Percentiles rank a stretch among this genome's conserved stretches.
These are phyloP conservation scores for Zeuzera pyrina DNA, from an alignment of 2,888 invertebrate genomes.

Conservation along the genomic window DNA sequence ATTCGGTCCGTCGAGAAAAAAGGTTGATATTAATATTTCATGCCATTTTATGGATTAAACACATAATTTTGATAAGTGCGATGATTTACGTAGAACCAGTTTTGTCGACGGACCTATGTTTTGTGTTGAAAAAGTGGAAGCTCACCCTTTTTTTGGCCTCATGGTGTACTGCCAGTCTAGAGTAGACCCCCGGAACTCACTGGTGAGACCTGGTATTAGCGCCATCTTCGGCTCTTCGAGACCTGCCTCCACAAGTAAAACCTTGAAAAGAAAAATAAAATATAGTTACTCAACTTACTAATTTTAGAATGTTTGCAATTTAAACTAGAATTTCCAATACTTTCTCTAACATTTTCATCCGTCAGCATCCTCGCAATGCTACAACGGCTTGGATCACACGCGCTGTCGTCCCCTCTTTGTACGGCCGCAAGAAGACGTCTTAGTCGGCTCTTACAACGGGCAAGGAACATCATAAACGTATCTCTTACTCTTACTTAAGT, in stretches of 20 bases:
- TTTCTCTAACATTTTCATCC: no score
- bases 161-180: conserved; percentile 58
- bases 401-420: no score
- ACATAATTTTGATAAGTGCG: not conserved
- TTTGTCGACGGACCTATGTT: not conserved
- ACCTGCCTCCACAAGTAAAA: conserved; percentile 53
- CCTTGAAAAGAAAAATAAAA: no score
- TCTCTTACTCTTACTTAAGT: no score
- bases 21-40: conserved; percentile 12
- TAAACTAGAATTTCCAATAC: no score
- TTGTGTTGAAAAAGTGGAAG: conserved; percentile 1
- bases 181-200: conserved; percentile 52
- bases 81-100: not conserved
- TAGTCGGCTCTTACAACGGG: no score
- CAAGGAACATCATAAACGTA: no score
- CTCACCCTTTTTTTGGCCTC: conserved; percentile 60
- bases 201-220: conserved; percentile 55
- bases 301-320: no score
- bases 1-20: not conserved
- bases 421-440: no score
- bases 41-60: not conserved
- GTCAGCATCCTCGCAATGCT: no score
- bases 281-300: no score
- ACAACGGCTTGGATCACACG: no score
- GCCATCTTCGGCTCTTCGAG: conserved; percentile 58